A percentile compares a stretch with the other conserved stretches of the same genome.
Evolutionary conservation across 2,888 invertebrate species (phyloP).

Genomic region (Eurytoma adleriae): DNA sequence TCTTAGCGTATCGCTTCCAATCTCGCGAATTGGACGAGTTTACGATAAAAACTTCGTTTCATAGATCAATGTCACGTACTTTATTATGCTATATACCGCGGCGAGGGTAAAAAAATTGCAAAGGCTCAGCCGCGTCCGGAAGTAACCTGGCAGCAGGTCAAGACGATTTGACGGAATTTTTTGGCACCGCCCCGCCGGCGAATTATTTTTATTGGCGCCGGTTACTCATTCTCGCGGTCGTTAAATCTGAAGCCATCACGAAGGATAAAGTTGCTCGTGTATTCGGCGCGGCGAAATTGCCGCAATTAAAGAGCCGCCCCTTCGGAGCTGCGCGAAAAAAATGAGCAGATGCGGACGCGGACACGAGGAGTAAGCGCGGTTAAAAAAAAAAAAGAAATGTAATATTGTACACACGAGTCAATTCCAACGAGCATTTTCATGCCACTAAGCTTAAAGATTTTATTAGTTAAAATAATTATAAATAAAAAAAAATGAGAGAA

Average conservation of each 20-base stretch:
- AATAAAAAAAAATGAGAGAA: slow-evolving; percentile 47
- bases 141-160: slow-evolving; percentile 57
- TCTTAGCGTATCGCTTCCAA: slow-evolving; percentile 15
- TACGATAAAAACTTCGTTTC: slow-evolving; percentile 42
- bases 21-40: slow-evolving; percentile 44
- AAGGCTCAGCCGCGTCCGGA: slow-evolving; percentile 36
- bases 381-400: slow-evolving; percentile 55
- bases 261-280: slow-evolving; percentile 40
- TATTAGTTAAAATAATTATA: slow-evolving; percentile 66
- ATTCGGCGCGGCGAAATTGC: slow-evolving; percentile 32
- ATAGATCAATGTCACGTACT: slow-evolving; percentile 49
- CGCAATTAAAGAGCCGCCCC: slow-evolving; percentile 20
- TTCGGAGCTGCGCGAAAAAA: neutral
- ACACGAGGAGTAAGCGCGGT: slow-evolving; percentile 57
- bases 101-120: slow-evolving; percentile 40
- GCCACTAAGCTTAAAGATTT: slow-evolving; percentile 75
- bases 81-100: slow-evolving; percentile 13
- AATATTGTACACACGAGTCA: slow-evolving; percentile 74
- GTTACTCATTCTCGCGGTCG: slow-evolving; percentile 46
- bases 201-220: slow-evolving; percentile 56
- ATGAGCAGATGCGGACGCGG: slow-evolving; percentile 41
- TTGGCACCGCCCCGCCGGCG: slow-evolving; percentile 41
- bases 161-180: slow-evolving; percentile 55
- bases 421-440: slow-evolving; percentile 76
- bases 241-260: slow-evolving; percentile 48